Percentiles rank a stretch among this genome's conserved stretches.
These are phyloP conservation scores for Myocastor coypus DNA, from an alignment of 2,113 vertebrate genomes.

Conservation along the genomic window DNA sequence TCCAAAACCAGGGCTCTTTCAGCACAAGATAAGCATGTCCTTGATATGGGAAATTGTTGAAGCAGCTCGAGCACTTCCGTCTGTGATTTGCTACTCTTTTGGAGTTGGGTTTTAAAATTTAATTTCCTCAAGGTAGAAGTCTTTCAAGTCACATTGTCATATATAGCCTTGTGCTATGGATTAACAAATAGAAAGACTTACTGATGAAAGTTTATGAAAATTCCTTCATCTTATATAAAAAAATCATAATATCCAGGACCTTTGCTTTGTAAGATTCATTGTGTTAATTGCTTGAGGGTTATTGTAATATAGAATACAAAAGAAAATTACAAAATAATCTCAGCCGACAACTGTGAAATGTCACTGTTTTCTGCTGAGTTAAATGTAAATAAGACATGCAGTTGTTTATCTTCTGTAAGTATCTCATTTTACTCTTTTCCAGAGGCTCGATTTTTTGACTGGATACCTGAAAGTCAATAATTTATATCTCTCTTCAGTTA, in stretches of 20 bases:
- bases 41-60: neutral
- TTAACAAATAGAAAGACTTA: constrained; percentile 51
- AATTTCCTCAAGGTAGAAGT: constrained; percentile 38
- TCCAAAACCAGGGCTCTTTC: constrained; percentile 2
- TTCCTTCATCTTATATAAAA: neutral
- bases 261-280: neutral
- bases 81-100: neutral
- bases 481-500: constrained; percentile 20
- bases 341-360: constrained; percentile 23
- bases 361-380: neutral
- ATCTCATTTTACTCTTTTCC: too few relatives aligned
- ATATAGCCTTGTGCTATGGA: neutral
- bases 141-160: neutral
- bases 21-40: constrained; percentile 23
- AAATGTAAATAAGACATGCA: neutral
- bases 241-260: constrained; percentile 11
- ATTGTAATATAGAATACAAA: constrained; percentile 40
- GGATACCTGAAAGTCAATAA: neutral
- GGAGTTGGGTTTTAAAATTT: constrained; percentile 2
- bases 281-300: constrained; percentile 34
- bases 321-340: constrained; percentile 38
- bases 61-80: neutral
- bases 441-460: too few relatives aligned
- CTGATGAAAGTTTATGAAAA: constrained; percentile 11
- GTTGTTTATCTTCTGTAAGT: too few relatives aligned